Percentiles rank a stretch among this genome's conserved stretches.
These are phyloP conservation scores for Typhlichthys eigenmanni DNA, from an alignment of 2,797 vertebrate species.

Conservation along the genomic window DNA sequence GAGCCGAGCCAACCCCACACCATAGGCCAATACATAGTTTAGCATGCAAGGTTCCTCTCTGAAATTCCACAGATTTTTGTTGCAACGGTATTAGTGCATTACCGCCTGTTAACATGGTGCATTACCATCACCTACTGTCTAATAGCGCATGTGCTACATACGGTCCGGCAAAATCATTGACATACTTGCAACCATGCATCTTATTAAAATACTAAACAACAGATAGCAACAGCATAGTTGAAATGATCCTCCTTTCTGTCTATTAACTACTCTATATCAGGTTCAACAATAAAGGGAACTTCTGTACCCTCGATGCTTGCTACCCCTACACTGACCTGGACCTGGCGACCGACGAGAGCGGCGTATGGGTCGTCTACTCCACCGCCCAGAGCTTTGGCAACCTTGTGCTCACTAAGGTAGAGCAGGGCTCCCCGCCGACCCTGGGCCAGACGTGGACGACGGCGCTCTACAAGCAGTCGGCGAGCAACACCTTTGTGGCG, in stretches of 20 bases:
- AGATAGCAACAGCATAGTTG: too few species aligned
- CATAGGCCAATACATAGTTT: too few species aligned
- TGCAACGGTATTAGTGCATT: too few species aligned
- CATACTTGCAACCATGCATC: too few species aligned
- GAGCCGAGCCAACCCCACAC: too few species aligned
- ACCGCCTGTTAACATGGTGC: too few species aligned
- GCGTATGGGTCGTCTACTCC: conserved; percentile 73
- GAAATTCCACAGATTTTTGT: too few species aligned
- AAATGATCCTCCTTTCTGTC: background rate
- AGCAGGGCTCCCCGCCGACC: conserved; percentile 1
- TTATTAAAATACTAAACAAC: too few species aligned
- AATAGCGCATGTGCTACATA: too few species aligned
- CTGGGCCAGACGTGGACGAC: conserved; percentile 67
- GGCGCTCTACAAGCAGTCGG: conserved; percentile 63
- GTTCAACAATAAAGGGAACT: conserved; percentile 71
- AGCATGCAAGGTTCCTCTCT: too few species aligned
- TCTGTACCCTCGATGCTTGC: conserved; percentile 59
- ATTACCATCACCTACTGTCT: too few species aligned
- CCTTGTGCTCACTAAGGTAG: conserved; percentile 67
- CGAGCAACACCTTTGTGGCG: conserved; percentile 75
- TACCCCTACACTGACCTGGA: conserved; percentile 73
- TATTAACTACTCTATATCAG: conserved; percentile 30
- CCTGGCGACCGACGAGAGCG: conserved; percentile 74
- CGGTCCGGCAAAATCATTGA: too few species aligned
- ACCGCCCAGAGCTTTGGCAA: conserved; percentile 68